Evolutionary conservation across 1,140 invertebrate genomes (phyloP).

Genomic region (Drosophila pseudoobscura): DNA sequence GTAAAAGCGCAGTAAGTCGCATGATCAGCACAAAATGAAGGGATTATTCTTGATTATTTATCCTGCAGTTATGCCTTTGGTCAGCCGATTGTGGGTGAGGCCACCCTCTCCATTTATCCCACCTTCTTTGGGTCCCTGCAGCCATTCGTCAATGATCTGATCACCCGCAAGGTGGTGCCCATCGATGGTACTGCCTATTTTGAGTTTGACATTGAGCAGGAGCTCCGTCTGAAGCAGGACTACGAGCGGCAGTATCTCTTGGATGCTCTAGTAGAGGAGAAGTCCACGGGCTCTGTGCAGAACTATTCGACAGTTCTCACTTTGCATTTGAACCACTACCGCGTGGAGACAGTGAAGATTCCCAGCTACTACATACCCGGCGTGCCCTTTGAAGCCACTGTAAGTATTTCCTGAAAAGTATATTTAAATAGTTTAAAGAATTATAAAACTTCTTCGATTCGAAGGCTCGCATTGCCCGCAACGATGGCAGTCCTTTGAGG

Average conservation of each 20-base stretch:
- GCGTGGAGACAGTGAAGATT: constrained; percentile 91
- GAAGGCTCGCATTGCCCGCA: constrained; percentile 84
- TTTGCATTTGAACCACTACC: constrained; percentile 91
- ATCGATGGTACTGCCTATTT: constrained; percentile 91
- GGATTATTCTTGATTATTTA: neutral
- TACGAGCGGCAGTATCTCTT: constrained; percentile 89
- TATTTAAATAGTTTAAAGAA: neutral
- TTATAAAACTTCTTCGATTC: neutral
- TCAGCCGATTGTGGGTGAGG: constrained; percentile 91
- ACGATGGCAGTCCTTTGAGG: constrained; percentile 89
- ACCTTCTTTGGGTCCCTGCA: constrained; percentile 82
- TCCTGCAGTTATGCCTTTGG: constrained; percentile 86
- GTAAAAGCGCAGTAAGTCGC: constrained; percentile 91
- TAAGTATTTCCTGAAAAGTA: constrained; percentile 83
- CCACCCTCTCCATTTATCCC: constrained; percentile 88
- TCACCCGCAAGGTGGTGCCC: constrained; percentile 89
- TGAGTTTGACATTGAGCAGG: constrained; percentile 89
- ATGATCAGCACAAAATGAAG: no score
- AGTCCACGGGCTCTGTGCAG: constrained; percentile 89
- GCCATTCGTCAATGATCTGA: constrained; percentile 79
- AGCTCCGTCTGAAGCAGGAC: constrained; percentile 88
- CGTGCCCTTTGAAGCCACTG: constrained; percentile 90
- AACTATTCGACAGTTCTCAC: constrained; percentile 88
- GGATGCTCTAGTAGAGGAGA: constrained; percentile 91
- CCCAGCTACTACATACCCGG: constrained; percentile 94